Evolutionary conservation across 2,888 invertebrate genomes (phyloP).

Genomic region (Drosophila pseudotakahashii): DNA sequence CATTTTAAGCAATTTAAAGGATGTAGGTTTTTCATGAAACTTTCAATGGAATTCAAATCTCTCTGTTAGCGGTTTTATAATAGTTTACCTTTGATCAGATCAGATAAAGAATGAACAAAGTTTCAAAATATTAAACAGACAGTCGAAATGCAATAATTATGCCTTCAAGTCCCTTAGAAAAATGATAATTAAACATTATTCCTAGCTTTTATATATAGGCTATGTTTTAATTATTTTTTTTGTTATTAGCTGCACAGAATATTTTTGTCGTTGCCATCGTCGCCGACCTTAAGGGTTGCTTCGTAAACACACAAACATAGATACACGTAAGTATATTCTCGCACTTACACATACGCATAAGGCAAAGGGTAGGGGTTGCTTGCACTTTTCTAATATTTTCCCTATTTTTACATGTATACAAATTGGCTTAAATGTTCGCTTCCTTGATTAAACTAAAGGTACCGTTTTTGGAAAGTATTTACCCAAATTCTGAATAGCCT

Average conservation of each 20-base stretch:
- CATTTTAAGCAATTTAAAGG: neutral
- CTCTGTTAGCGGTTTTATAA: too few species aligned
- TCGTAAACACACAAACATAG: constrained; percentile 8
- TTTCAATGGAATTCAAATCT: too few species aligned
- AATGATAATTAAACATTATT: neutral
- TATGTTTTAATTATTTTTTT: constrained; percentile 41
- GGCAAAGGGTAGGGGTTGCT: constrained; percentile 15
- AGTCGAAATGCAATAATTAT: neutral
- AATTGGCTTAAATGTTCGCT: neutral
- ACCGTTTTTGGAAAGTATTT: neutral
- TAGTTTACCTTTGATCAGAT: too few species aligned
- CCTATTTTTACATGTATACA: constrained; percentile 1
- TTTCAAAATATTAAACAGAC: neutral
- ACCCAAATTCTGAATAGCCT: neutral
- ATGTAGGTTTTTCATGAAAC: neutral
- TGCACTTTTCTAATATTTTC: constrained; percentile 7
- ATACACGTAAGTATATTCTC: neutral
- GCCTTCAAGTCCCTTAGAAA: neutral
- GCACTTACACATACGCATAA: constrained; percentile 8
- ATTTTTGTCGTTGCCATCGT: constrained; percentile 58
- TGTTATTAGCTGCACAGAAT: constrained; percentile 46
- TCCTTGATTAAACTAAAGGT: neutral
- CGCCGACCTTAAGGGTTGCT: constrained; percentile 62
- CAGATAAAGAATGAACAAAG: too few species aligned
- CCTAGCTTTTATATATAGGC: neutral